Evolutionary conservation across 30 jellyfish, hydroid and myxozoan genomes (phyloP), one percentile per base, ranked within the genome.

Genomic region (Morbakka virulenta): DNA sequence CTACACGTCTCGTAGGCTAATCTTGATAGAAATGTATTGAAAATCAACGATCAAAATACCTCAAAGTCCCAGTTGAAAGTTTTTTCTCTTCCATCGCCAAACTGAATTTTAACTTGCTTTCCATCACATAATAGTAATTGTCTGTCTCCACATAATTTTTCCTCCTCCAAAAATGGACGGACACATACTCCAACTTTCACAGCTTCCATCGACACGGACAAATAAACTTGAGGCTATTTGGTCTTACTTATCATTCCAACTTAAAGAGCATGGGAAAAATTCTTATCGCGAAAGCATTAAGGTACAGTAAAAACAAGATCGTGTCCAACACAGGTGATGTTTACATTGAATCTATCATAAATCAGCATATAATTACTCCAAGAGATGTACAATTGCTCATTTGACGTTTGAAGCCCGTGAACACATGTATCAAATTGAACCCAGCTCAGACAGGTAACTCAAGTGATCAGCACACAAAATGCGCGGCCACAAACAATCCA

Each of bases 161-260:
- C 98, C 21, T 83, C 98, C 30, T 62, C 80, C 14, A 83, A 63
- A 68, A 84, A 62, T 50, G 98, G 91, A 21, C 96, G 85, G 35
- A 91, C 61, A 50, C 96, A 91, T 28, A 91, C 95, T 14, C 96
- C 95, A 78, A 91, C 98, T 91, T 91, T 91, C 20, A 91, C 96
- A 62, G 98, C 64, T 64, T 83, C 95, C 95, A 83, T 83, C 20
- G 24, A 68, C 17, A 17, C 9, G 17, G 57, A 41, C 17, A 41
- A 41, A 41, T 17, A 41, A 41, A 41, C 57, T 6, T 9, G 57
- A 17, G 17, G 17, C 17, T 6, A 6, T 41, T 17, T 6, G 57
- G 17, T 9, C 9, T 41, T 9, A 6, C 57, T 41, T 6, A 9
- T 41, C 9, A 41, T 17, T 41, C 57, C 57, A 9, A 17, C 17